Conservation (phyloP, 2,113 vertebrate genomes). For the Rhinoderma darwinii region DNA sequence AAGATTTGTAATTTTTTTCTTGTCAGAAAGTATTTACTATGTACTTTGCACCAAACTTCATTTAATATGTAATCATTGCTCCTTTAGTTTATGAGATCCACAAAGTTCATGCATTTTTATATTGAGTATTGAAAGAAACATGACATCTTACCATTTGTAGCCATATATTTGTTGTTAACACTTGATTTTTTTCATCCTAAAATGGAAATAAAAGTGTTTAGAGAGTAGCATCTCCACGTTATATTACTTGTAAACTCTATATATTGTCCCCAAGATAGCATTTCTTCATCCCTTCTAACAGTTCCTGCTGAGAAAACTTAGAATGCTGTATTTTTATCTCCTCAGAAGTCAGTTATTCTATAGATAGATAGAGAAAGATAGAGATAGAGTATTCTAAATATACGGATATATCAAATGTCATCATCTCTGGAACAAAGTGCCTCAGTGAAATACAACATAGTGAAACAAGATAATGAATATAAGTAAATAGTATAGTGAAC, state of each 20-base stretch:
- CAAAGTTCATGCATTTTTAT: neutral
- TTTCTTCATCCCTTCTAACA: slow-evolving; percentile 8
- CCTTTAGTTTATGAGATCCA: neutral
- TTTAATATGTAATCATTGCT: neutral
- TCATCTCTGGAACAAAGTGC: no score
- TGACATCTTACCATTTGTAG: slow-evolving; percentile 84
- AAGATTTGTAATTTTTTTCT: neutral
- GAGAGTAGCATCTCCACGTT: neutral
- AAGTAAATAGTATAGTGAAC: no score
- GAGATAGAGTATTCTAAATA: neutral
- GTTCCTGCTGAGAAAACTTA: slow-evolving; percentile 10
- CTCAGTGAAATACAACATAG: no score
- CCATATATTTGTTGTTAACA: slow-evolving; percentile 94
- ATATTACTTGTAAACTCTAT: neutral
- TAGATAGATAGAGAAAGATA: neutral
- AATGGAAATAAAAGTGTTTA: slow-evolving; percentile 59
- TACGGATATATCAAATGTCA: no score
- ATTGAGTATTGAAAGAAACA: neutral
- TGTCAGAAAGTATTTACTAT: neutral
- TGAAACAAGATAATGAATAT: no score
- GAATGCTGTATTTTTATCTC: neutral
- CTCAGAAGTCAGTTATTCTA: neutral
- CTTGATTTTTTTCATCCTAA: slow-evolving; percentile 97
- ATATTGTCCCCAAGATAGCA: slow-evolving; percentile 36
- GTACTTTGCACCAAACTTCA: neutral